Evolutionary conservation across 2,113 vertebrate species (phyloP).

Genomic region (Ursus arctos): DNA sequence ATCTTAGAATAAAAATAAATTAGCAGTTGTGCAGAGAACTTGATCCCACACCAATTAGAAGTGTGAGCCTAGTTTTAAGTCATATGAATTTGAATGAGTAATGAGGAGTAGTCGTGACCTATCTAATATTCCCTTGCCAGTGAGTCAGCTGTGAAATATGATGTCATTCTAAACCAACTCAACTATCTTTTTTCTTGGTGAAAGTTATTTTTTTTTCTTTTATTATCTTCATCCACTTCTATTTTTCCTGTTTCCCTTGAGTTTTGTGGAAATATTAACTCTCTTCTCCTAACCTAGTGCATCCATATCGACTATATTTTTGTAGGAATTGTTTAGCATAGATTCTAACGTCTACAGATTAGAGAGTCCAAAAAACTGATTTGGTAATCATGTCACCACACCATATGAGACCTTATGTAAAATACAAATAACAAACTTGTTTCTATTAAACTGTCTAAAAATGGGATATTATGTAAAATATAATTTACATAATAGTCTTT

Average conservation of each 20-base stretch:
- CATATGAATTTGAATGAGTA: constrained; percentile 10
- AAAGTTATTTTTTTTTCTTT: not conserved
- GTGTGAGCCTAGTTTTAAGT: not conserved
- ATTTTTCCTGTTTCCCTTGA: not conserved
- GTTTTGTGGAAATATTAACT: not conserved
- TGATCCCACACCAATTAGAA: constrained; percentile 47
- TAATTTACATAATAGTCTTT: not conserved
- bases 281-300: not conserved
- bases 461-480: not conserved
- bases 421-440: not conserved
- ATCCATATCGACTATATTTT: not conserved
- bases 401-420: not conserved
- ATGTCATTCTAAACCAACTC: not conserved
- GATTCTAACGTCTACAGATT: not conserved
- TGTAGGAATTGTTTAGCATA: not conserved
- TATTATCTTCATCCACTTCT: not conserved
- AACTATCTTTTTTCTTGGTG: not conserved
- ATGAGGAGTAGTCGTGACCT: not conserved
- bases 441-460: not conserved
- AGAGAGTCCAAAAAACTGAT: not conserved
- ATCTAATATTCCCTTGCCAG: not conserved
- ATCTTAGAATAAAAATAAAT: constrained; percentile 49
- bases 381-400: not conserved
- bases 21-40: constrained; percentile 20
- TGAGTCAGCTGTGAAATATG: not conserved